A percentile compares a stretch with the other conserved stretches of the same genome.
These are phyloP conservation scores for Amblyraja radiata DNA, from an alignment of 2,797 vertebrate genomes.

Conservation along the genomic window DNA sequence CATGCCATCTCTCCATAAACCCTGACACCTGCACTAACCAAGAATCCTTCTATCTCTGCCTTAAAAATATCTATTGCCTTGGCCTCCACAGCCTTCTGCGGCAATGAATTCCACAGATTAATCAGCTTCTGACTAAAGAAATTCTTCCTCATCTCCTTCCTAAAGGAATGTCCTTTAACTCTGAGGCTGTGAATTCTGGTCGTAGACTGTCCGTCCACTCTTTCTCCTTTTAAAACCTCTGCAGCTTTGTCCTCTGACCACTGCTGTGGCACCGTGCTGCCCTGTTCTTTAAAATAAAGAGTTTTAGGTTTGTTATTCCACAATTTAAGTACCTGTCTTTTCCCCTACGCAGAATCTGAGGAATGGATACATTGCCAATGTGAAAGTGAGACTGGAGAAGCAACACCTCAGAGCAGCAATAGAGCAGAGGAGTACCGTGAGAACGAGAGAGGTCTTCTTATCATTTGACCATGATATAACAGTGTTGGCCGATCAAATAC, in stretches of 20 bases:
- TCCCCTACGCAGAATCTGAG: slow-evolving; percentile 49
- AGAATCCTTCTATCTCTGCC: no score
- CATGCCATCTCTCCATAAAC: no score
- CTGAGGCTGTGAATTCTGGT: no score
- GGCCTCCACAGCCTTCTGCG: no score
- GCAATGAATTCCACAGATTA: no score
- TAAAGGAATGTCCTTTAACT: no score
- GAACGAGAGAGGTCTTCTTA: slow-evolving; percentile 44
- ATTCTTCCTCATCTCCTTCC: no score
- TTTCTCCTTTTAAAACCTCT: not conserved
- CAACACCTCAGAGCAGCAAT: slow-evolving; percentile 50
- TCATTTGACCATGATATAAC: slow-evolving; percentile 58
- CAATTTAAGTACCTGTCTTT: not conserved
- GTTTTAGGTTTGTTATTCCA: not conserved
- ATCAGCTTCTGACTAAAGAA: no score
- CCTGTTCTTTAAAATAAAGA: not conserved
- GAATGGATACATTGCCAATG: slow-evolving; percentile 46
- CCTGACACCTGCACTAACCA: no score
- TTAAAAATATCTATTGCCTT: no score
- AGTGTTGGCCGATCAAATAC: slow-evolving; percentile 55
- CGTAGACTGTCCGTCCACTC: not conserved
- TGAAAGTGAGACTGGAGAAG: slow-evolving; percentile 50
- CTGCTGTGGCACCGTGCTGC: no score
- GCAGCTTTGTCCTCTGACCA: not conserved
- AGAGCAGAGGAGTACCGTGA: slow-evolving; percentile 47